Evolutionary conservation across 2,797 vertebrate species (phyloP), one percentile per base, ranked within the genome.

Genomic region (Lagodon rhomboides): DNA sequence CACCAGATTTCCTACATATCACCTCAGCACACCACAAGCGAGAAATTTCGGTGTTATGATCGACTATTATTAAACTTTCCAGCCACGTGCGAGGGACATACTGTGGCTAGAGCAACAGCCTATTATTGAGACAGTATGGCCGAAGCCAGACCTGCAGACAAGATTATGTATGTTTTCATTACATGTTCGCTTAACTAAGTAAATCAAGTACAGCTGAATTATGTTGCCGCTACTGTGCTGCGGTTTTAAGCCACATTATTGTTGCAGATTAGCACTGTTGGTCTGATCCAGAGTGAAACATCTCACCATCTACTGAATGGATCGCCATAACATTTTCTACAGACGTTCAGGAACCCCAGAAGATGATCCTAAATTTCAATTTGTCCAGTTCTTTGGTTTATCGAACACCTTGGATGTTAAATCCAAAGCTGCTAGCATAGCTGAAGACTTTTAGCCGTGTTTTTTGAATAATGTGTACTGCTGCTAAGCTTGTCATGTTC

Each of bases 31-130:
- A 12, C 23, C 20, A 20, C 22, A 67, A 10, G 44, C 15, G 20
- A 51, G 15, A 27, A 50, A 44, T 62, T 22, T 12, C 5, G 25
- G 18, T 67, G 34, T 23, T 30, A 16, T n/a, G 41, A 27, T 27
- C 22, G 12, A 61, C 73, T 60, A 34, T 16, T 13, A 64, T 47
- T 49, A 12, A 63, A 64, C 18, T 70, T 58, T 38, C 5, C 20
- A 44, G 55, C 6, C 4, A 25, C 65, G 20, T 34, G 12, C 22
- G 62, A 60, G 16, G 16, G 22, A 12, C 22, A 55, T 20, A 43
- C 3, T 15, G 1, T 17, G 1, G 20, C 10, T 4, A 51, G 50
- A n/a, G 5, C 18, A 58, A 47, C 2, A 30, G 41, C 27, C 13
- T 3, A 12, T 59, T 18, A 17, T 6, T 58, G 4, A 46, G 18